Base-by-base conservation (phyloP, 92 coral and sea anemone genomes). In the Chrysogorgia sp. region DNA sequence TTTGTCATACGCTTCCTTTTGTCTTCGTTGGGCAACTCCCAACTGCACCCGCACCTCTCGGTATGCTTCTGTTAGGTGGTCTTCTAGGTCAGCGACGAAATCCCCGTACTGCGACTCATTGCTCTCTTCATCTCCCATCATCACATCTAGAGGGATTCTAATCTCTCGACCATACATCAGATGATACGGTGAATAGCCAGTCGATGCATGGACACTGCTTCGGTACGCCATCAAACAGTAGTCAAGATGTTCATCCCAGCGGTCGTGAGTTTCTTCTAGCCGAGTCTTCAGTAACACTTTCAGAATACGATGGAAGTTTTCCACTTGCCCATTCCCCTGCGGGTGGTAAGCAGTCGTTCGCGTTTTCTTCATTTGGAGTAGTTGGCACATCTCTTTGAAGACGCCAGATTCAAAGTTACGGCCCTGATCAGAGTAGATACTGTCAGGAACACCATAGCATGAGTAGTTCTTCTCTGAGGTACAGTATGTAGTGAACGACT, bases 191-290 rank as follows among this genome's bases (percentile, higher is more conserved):
- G 60, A n/a, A n/a, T n/a, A n/a, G n/a, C n/a, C n/a, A 2, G 86
- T 81, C 0, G 77, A 85, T 29, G 72, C 2, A 40, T 81, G 89
- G 25, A 72, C 65, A 24, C 77, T 81, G 34, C 84, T 24, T 50
- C 56, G 32, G 75, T 81, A 50, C 75, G 89, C 89, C 83, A 81
- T 59, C 76, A 85, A 40, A 23, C 71, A 72, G 62, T 45, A 72
- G n/a, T 79, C 86, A n/a, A 88, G 26, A 29, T 79, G 85, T 34
- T 83, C 83, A 34, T 79, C 84, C 83, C 88, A 88, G 23, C 83
- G 32, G n/a, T 68, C 40, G 25, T 67, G 88, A 26, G 72, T 15
- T 0, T 61, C 82, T 41, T 55, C 85, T 0, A 62, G 77, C 41
- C 61, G 47, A 21, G 63, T 40, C 71, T 72, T 71, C 41, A 85